phyloP scores from a whole-genome alignment of 1,140 invertebrate species.

The Drosophila lacteicornis region DNA sequence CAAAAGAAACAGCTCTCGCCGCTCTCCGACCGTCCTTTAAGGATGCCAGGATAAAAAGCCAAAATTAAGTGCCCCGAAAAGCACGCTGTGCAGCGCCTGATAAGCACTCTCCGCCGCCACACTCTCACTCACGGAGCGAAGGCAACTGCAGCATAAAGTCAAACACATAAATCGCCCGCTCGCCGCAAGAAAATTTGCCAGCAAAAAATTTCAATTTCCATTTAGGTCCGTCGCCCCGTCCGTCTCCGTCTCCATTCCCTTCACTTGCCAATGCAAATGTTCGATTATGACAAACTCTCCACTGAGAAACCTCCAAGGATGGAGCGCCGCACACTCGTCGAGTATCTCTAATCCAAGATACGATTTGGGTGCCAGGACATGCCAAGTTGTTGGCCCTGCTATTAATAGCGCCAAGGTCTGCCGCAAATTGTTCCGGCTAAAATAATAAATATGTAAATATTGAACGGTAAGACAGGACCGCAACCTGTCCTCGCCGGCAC shows the following conservation, averaged over 20 bases:
- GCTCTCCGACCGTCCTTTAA: conserved; percentile 7
- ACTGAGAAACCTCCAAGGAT: conserved; percentile 12
- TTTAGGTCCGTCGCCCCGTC: conserved; percentile 16
- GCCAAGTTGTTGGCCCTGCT: conserved; percentile 19
- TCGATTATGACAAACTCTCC: conserved; percentile 51
- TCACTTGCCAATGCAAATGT: conserved; percentile 54
- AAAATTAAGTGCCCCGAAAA: conserved; percentile 78
- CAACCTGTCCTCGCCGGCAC: conserved; percentile 21
- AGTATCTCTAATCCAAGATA: conserved; percentile 25
- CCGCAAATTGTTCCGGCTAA: conserved; percentile 38
- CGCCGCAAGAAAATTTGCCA: conserved; percentile 36
- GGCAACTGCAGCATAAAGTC: conserved; percentile 69
- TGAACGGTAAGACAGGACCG: background rate
- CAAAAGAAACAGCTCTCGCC: conserved; percentile 54
- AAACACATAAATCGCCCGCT: conserved; percentile 74
- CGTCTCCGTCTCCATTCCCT: too few relatives aligned
- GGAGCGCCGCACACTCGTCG: conserved; percentile 26
- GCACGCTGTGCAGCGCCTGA: conserved; percentile 74
- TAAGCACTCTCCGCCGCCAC: conserved; percentile 53
- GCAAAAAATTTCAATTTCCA: conserved; percentile 57
- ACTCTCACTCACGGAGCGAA: conserved; percentile 10
- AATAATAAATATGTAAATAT: conserved; percentile 63
- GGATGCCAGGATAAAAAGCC: conserved; percentile 44
- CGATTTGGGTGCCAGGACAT: conserved; percentile 33
- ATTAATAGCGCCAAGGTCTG: conserved; percentile 44